Evolutionary conservation across 2,797 vertebrate species (phyloP).

Genomic region (Rousettus madagascariensis): DNA sequence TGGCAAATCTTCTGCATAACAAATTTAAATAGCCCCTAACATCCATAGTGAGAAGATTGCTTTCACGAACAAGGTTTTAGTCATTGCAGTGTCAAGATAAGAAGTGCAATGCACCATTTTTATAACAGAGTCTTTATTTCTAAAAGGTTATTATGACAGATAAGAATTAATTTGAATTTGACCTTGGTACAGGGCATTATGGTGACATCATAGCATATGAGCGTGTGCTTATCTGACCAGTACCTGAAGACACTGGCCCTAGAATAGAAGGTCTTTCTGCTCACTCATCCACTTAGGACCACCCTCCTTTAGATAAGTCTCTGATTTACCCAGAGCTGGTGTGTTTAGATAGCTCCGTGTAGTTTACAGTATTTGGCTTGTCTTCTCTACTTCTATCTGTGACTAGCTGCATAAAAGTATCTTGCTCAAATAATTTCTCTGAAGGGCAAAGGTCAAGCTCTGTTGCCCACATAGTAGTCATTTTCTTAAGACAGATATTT

Average conservation of each 20-base stretch:
- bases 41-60: neutral
- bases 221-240: neutral
- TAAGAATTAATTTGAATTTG: neutral
- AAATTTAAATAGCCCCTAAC: neutral
- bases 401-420: neutral
- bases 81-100: neutral
- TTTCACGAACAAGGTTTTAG: neutral
- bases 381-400: neutral
- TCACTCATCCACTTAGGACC: neutral
- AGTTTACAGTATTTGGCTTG: neutral
- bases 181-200: neutral
- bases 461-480: neutral
- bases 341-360: neutral
- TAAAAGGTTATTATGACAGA: neutral
- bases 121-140: neutral
- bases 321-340: neutral
- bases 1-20: neutral
- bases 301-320: neutral
- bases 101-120: neutral
- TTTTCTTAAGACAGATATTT: neutral
- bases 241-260: neutral
- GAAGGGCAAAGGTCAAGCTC: neutral
- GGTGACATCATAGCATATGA: neutral
- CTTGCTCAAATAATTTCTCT: neutral
- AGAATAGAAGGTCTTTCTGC: neutral